These are phyloP conservation scores for Aldrovandia affinis DNA, from an alignment of 2,797 vertebrate genomes.

Conservation along the genomic window DNA sequence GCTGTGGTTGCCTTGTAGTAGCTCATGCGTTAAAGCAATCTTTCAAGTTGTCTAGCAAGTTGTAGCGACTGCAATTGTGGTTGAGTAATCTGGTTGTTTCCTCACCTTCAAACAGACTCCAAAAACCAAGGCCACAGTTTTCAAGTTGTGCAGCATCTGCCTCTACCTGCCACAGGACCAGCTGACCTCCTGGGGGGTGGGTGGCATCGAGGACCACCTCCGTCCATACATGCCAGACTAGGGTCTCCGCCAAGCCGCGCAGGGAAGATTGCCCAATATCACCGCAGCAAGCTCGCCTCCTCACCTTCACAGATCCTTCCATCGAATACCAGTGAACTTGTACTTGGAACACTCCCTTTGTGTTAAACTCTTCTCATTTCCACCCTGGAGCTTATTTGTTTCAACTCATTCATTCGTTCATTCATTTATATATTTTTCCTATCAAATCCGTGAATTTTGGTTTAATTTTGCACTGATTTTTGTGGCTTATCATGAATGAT, in stretches of 20 bases:
- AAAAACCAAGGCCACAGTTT: conserved; percentile 86
- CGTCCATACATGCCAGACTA: conserved; percentile 98
- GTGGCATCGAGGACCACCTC: conserved; percentile 98
- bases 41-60: neutral
- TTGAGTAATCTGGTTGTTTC: neutral
- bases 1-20: neutral
- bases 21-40: neutral
- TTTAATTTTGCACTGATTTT: conserved; percentile 66
- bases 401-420: conserved; percentile 58
- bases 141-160: conserved; percentile 89
- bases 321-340: conserved; percentile 94
- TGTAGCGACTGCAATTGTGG: neutral
- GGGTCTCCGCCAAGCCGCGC: conserved; percentile 80
- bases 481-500: conserved; percentile 60
- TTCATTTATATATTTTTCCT: conserved; percentile 40
- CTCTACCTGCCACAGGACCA: conserved; percentile 86
- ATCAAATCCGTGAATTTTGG: conserved; percentile 3
- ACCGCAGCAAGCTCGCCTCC: conserved; percentile 88
- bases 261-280: conserved; percentile 80
- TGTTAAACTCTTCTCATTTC: conserved; percentile 79
- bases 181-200: conserved; percentile 93
- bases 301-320: conserved; percentile 83
- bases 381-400: conserved; percentile 76
- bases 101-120: conserved; percentile 74
- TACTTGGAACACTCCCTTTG: conserved; percentile 93